Base-by-base conservation (phyloP, 2,888 invertebrate genomes). In the Germaria angustata region DNA sequence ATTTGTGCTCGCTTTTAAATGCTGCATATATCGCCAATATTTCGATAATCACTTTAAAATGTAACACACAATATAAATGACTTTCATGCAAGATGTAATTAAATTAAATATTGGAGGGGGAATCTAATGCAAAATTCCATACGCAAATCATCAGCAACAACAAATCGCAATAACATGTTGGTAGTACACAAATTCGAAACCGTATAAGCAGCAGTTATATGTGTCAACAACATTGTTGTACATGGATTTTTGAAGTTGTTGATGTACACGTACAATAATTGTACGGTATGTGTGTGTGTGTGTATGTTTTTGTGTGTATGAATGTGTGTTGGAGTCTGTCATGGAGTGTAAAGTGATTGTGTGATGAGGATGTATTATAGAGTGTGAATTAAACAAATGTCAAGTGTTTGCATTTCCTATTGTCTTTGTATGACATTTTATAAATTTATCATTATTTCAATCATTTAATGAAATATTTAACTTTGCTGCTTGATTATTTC, bases 191-290 rank as follows among this genome's bases (percentile, higher is more conserved):
- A 24, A 39, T 49, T 32, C 41, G 61, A 28, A 28, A 55, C 36
- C 20, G 9, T 57, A 51, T 49, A 46, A 73, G 65, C 75, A 76
- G 34, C 73, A 61, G 68, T 77, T 32, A 73, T 32, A 78, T 66
- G 68, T 81, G 81, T 78, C 72, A 80, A 66, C 72, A 80, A 80
- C 59, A 59, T 44, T 80, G 72, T 80, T 75, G 36, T 55, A 51
- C 61, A 71, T 51, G 41, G 20, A 20, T 51, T 51, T 66, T 66
- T 51, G 59, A 44, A n/a, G n/a, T n/a, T 69, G 68, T 69, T 61
- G 41, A 69, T 65, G 72, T 63, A 36, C 44, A 51, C 28, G n/a
- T 9, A 41, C 13, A 51, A 11, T 39, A 20, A 53, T 28, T 28
- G 41, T 7, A 36, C 22, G 46, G 20, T 36, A n/a, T 39, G 13